Evolutionary conservation across 2,797 vertebrate genomes (phyloP).

Genomic region (Aeoliscus strigatus): DNA sequence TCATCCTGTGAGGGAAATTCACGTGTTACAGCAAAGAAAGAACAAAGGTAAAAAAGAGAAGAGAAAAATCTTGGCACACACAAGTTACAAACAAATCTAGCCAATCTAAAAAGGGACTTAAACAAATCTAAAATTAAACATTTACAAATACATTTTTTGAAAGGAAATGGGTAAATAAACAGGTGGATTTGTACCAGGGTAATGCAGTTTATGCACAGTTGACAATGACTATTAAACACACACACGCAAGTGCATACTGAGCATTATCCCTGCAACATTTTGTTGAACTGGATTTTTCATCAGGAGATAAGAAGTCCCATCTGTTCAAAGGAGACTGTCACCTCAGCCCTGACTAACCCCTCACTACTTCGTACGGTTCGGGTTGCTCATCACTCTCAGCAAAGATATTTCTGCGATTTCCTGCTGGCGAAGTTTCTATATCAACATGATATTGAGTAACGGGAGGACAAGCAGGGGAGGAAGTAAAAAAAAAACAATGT

Average conservation of each 20-base stretch:
- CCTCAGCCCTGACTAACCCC: constrained; percentile 36
- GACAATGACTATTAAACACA: no score
- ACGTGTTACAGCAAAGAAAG: no score
- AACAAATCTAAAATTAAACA: no score
- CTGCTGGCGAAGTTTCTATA: constrained; percentile 40
- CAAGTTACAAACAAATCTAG: no score
- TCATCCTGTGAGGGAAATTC: no score
- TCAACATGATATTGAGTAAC: constrained; percentile 34
- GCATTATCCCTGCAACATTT: constrained; percentile 28
- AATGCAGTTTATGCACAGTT: constrained; percentile 21
- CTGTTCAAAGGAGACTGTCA: constrained; percentile 41
- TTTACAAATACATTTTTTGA: no score
- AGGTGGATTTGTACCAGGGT: no score
- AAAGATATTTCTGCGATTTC: constrained; percentile 61
- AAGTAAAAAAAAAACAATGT: background rate
- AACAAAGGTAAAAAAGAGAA: no score
- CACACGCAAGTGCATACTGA: constrained; percentile 14
- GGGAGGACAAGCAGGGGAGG: constrained; percentile 7
- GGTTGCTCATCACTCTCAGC: constrained; percentile 20
- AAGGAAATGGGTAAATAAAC: no score
- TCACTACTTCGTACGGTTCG: constrained; percentile 31
- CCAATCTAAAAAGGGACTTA: no score
- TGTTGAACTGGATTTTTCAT: constrained; percentile 21
- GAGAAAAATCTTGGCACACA: no score
- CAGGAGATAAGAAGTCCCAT: constrained; percentile 44